Base-by-base conservation (phyloP, 2,113 vertebrate genomes). In the Tapirus terrestris region DNA sequence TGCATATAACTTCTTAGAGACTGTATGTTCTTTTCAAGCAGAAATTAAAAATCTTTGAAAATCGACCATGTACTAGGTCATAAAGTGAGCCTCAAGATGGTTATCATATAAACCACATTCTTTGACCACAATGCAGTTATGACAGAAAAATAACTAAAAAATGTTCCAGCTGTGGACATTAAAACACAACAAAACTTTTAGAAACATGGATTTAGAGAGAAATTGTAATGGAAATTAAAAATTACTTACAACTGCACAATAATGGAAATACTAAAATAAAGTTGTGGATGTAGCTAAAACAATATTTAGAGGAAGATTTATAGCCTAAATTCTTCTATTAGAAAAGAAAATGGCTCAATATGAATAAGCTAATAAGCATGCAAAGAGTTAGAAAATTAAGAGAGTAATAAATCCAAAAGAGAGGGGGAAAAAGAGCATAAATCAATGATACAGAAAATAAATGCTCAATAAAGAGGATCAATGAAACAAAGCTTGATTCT, bases 201-300 rank as follows among this genome's bases (percentile, higher is more conserved):
- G 65, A 45, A 82, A 82, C 31, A 48, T 70, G 17, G 53, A 70
- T 72, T 45, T 82, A 82, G 43, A 79, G 48, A 70, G 81, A 83
- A 65, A 85, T 75, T 76, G 8, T 85, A 65, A 65, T 85, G 45
- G 70, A 65, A 84, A 56, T 61, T 61, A 61, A 75, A 51, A 72
- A 89, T 81, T 51, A 63, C 65, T 88, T 88, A 94, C 29, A 80
- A 51, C 43, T 20, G 33, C 43, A 72, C 43, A 68, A 61, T 61
- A 87, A 81, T 72, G 53, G 33, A 94, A 89, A 85, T n/a, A 67
- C 29, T 43, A 85, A 80, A 79, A 87, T 88, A 88, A 94, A 94
- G 18, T 72, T 72, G 18, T 81, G 8, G 25, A 39, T 90, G 2
- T 31, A 84, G 43, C 70, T 84, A 84, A 92, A 92, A 73, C 18